These are phyloP conservation scores for Clupea harengus DNA, from an alignment of 2,113 vertebrate species.

Conservation along the genomic window DNA sequence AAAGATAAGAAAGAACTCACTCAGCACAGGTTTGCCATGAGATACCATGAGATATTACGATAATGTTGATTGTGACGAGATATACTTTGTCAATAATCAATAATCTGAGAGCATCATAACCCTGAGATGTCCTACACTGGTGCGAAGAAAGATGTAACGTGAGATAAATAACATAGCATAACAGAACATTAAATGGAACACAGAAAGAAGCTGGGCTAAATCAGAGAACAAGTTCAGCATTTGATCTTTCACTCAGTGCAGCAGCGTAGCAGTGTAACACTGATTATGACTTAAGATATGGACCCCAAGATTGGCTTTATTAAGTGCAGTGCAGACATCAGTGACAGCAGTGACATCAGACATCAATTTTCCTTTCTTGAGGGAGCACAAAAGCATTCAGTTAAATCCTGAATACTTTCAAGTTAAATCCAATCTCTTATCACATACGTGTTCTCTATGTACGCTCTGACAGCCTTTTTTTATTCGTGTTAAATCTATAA, in stretches of 20 bases:
- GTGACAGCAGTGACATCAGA: background rate
- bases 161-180: background rate
- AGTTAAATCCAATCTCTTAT: background rate
- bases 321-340: background rate
- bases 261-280: background rate
- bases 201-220: background rate
- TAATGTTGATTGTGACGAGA: background rate
- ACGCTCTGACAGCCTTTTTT: background rate
- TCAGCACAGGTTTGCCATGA: background rate
- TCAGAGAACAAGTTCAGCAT: background rate
- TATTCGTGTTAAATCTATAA: background rate
- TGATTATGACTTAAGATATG: background rate
- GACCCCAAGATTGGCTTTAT: background rate
- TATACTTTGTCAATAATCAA: background rate
- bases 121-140: background rate
- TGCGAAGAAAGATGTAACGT: background rate
- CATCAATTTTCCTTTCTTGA: background rate
- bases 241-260: background rate
- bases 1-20: background rate
- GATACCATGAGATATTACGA: background rate
- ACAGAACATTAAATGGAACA: background rate
- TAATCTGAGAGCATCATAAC: background rate
- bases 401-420: background rate
- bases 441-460: background rate
- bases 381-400: background rate